Conservation (phyloP, 2,888 invertebrate species). For the Pilophorus perplexus region DNA sequence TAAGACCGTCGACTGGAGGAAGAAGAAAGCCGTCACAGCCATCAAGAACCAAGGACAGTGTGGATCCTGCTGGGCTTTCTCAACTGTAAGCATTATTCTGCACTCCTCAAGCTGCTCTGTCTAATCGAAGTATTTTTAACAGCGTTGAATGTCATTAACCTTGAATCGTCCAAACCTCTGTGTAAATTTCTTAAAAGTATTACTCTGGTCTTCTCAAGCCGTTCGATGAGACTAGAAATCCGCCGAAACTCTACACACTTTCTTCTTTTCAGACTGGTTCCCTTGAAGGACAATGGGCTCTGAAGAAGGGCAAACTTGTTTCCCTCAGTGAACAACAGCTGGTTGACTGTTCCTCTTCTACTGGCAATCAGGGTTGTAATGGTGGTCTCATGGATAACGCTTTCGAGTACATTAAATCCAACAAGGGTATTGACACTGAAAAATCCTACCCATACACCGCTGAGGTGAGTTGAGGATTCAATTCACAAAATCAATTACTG, state of each 20-base stretch:
- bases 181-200: too few species aligned
- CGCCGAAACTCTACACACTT: too few species aligned
- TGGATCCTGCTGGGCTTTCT: constrained; percentile 85
- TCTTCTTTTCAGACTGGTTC: constrained; percentile 63
- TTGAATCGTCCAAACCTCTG: too few species aligned
- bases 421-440: constrained; percentile 62
- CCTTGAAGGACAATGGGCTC: constrained; percentile 57
- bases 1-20: constrained; percentile 75
- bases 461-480: constrained; percentile 34
- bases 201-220: too few species aligned
- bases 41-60: constrained; percentile 83
- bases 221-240: too few species aligned
- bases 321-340: constrained; percentile 60
- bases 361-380: constrained; percentile 58
- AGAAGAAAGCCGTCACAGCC: constrained; percentile 77
- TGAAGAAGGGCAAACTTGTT: constrained; percentile 55
- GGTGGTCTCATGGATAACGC: constrained; percentile 59
- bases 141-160: too few species aligned
- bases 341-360: constrained; percentile 57
- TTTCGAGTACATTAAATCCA: constrained; percentile 56
- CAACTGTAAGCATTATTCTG: constrained; percentile 65
- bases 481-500: too few species aligned
- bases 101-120: too few species aligned
- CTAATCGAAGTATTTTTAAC: too few species aligned
- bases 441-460: constrained; percentile 57